Evolutionary conservation across 2,888 invertebrate genomes (phyloP).

Genomic region (Micropterix aruncella): DNA sequence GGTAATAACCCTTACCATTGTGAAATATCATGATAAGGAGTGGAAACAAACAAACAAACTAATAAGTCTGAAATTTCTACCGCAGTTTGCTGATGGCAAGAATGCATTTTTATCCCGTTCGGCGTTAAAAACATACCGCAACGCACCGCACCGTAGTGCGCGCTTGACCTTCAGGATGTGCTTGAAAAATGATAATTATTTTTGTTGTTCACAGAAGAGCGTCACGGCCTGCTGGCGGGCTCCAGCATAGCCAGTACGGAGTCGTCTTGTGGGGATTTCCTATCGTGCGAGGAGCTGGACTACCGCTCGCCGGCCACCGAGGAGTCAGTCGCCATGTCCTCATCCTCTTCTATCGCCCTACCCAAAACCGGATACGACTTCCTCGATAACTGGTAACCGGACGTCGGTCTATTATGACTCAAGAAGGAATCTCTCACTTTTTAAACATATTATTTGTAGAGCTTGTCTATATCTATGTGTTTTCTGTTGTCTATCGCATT

Average conservation of each 20-base stretch:
- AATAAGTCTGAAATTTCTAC: too few species aligned
- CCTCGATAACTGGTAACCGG: conserved; percentile 45
- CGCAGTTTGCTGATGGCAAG: neutral
- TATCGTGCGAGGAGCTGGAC: conserved; percentile 13
- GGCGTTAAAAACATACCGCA: too few species aligned
- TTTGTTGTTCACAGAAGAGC: conserved; percentile 31
- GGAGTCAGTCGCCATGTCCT: conserved; percentile 20
- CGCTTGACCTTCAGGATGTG: conserved; percentile 4
- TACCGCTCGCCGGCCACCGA: conserved; percentile 20
- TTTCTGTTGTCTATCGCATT: too few species aligned
- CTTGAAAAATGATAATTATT: too few species aligned
- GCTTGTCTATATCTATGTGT: too few species aligned
- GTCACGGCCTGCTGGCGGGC: conserved; percentile 30
- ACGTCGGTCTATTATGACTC: neutral
- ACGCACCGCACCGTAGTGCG: too few species aligned
- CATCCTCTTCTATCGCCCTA: conserved; percentile 18
- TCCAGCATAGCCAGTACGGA: conserved; percentile 21
- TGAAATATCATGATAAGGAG: too few species aligned
- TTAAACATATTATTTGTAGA: too few species aligned
- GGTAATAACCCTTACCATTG: too few species aligned
- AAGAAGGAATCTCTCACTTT: too few species aligned
- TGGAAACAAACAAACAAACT: too few species aligned
- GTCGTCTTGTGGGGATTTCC: conserved; percentile 32
- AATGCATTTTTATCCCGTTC: neutral
- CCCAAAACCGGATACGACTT: conserved; percentile 49